Conservation (phyloP, 2,797 vertebrate species). For the Falco rusticolus region DNA sequence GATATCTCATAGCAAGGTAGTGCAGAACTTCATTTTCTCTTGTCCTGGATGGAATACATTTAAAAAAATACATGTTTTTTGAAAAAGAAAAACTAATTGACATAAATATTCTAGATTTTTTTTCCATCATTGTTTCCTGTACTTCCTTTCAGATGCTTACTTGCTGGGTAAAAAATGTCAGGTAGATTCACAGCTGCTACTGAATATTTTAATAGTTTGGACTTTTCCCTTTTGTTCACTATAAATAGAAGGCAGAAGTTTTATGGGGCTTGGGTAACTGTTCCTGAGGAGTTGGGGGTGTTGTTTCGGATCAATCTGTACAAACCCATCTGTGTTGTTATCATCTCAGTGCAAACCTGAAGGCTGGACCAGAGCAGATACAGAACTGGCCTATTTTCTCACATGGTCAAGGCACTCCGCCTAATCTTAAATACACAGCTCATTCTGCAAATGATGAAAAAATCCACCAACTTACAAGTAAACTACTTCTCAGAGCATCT, state of each 20-base stretch:
- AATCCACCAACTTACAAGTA: not conserved
- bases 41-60: not conserved
- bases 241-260: not conserved
- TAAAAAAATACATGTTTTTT: not conserved
- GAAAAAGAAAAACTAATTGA: not conserved
- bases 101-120: not conserved
- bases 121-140: not conserved
- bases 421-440: not conserved
- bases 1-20: not conserved
- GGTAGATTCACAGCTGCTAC: not conserved
- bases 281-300: not conserved
- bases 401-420: not conserved
- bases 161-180: not conserved
- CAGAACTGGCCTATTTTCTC: not conserved
- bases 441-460: not conserved
- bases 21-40: not conserved
- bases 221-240: not conserved
- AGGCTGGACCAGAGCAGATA: not conserved
- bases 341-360: not conserved
- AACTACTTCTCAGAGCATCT: not conserved
- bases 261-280: not conserved
- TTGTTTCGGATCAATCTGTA: not conserved
- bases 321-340: not conserved
- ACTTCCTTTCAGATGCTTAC: not conserved
- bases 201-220: not conserved